Conservation (phyloP, 2,797 vertebrate genomes). For the Pseudochirops cupreus region DNA sequence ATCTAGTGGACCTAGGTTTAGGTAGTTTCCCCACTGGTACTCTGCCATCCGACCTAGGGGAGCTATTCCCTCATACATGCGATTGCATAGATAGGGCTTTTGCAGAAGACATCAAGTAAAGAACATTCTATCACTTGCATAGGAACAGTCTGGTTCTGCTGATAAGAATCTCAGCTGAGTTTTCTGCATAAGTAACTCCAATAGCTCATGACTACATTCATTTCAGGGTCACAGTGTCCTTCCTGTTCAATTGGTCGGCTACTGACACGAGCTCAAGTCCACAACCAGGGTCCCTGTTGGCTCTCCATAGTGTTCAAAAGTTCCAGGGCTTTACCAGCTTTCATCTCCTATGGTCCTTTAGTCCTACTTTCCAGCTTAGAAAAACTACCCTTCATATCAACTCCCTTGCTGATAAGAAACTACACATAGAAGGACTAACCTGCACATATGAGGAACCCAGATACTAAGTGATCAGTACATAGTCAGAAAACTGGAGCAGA, state of each 20-base stretch:
- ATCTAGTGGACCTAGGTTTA: neutral
- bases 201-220: neutral
- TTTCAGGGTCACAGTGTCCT: neutral
- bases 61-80: neutral
- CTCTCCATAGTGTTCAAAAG: neutral
- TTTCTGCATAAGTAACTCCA: neutral
- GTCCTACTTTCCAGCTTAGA: neutral
- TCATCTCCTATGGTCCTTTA: neutral
- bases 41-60: neutral
- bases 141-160: neutral
- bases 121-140: neutral
- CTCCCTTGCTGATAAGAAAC: neutral
- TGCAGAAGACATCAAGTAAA: neutral
- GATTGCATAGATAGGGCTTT: neutral
- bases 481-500: neutral
- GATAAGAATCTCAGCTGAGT: neutral
- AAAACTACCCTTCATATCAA: neutral
- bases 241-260: neutral
- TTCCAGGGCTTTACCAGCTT: neutral
- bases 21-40: neutral
- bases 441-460: neutral
- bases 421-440: neutral
- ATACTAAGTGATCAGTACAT: neutral
- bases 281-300: neutral
- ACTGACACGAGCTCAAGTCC: neutral